A percentile compares a stretch with the other conserved stretches of the same genome.
Conservation (phyloP, 2,797 vertebrate genomes). For the Rhodeus uyekii region DNA sequence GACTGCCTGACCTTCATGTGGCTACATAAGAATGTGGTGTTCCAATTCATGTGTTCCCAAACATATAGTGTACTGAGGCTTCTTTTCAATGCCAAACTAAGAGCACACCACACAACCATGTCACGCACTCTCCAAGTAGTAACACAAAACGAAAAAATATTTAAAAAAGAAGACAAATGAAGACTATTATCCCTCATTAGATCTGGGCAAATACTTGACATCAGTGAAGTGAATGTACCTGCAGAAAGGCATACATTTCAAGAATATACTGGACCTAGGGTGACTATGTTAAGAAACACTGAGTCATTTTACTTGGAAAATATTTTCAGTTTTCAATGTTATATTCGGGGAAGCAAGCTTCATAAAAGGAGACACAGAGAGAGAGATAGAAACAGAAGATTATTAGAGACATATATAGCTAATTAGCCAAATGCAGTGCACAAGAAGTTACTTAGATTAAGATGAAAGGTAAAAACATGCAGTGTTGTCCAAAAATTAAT, state of each 20-base stretch:
- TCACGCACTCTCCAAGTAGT: not conserved
- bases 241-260: not conserved
- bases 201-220: constrained; percentile 9
- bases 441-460: constrained; percentile 12
- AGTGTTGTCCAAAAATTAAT: constrained; percentile 6
- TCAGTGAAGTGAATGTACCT: constrained; percentile 11
- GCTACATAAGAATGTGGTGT: not conserved
- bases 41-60: not conserved
- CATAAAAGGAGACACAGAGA: not conserved
- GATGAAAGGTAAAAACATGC: constrained; percentile 14
- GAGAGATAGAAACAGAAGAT: constrained; percentile 12
- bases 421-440: constrained; percentile 2
- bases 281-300: constrained; percentile 18
- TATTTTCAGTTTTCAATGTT: not conserved
- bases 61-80: not conserved
- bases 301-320: constrained; percentile 3
- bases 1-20: not conserved
- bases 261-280: not conserved
- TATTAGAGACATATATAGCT: constrained; percentile 17
- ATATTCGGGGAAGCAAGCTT: not conserved
- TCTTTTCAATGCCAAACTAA: not conserved
- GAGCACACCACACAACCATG: not conserved
- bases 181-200: constrained; percentile 26
- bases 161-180: constrained; percentile 14
- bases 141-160: constrained; percentile 21